Percentiles rank a stretch among this genome's conserved stretches.
Conservation (phyloP, 2,797 vertebrate genomes). For the Leuciscus waleckii region DNA sequence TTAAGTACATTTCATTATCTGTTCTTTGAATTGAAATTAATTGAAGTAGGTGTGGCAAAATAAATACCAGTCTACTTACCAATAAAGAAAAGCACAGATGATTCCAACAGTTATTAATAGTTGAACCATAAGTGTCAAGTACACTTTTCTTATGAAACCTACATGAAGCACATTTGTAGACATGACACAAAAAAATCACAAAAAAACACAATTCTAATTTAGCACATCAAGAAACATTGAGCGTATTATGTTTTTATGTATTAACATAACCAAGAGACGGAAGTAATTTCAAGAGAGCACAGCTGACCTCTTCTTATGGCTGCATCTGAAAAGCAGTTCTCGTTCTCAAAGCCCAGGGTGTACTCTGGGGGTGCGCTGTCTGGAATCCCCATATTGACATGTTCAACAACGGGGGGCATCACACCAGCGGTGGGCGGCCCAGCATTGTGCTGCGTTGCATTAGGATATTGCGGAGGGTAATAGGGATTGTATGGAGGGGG, state of each 20-base stretch:
- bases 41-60: background rate
- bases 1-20: background rate
- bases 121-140: constrained; percentile 79
- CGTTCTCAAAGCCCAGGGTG: constrained; percentile 54
- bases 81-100: constrained; percentile 81
- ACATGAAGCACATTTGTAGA: constrained; percentile 18
- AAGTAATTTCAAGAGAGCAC: background rate
- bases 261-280: background rate
- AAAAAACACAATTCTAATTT: background rate
- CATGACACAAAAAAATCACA: background rate
- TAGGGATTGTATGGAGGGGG: constrained; percentile 68
- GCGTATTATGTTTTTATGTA: background rate
- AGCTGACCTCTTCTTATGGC: constrained; percentile 74
- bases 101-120: constrained; percentile 79
- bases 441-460: constrained; percentile 61
- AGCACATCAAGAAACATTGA: background rate
- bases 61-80: constrained; percentile 71
- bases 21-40: background rate
- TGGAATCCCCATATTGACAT: constrained; percentile 51
- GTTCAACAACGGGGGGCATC: constrained; percentile 62
- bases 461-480: constrained; percentile 32
- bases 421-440: constrained; percentile 32
- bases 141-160: constrained; percentile 83
- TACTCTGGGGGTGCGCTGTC: constrained; percentile 66
- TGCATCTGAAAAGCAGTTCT: constrained; percentile 69